Evolutionary conservation across 2,113 vertebrate species (phyloP).

Genomic region (Talpa occidentalis): DNA sequence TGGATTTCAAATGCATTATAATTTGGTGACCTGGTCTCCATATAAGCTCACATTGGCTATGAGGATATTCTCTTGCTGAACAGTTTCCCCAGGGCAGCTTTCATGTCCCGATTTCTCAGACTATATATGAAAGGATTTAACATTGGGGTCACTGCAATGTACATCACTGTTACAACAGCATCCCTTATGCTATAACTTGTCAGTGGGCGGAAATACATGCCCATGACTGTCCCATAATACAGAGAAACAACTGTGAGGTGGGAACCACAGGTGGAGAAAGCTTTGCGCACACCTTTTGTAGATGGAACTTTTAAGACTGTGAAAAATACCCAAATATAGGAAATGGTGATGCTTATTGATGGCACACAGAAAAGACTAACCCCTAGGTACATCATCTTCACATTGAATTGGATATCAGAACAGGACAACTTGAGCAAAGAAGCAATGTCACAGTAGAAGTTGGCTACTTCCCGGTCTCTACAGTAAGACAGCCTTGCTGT

Average conservation of each 20-base stretch:
- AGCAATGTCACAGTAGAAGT: slow-evolving; percentile 18
- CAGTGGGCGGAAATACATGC: slow-evolving; percentile 61
- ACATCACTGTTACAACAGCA: slow-evolving; percentile 49
- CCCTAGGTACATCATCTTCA: slow-evolving; percentile 20
- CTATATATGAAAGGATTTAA: slow-evolving; percentile 74
- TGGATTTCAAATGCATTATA: background rate
- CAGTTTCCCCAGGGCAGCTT: slow-evolving; percentile 43
- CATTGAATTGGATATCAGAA: background rate
- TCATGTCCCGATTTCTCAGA: slow-evolving; percentile 58
- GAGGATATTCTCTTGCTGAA: background rate
- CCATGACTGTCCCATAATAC: slow-evolving; percentile 62
- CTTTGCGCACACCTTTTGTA: slow-evolving; percentile 35
- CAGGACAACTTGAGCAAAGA: slow-evolving; percentile 27
- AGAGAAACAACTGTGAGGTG: slow-evolving; percentile 55
- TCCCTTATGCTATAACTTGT: background rate
- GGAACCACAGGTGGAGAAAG: slow-evolving; percentile 52
- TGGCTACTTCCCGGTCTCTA: background rate
- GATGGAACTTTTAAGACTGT: slow-evolving; percentile 39
- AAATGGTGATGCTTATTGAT: slow-evolving; percentile 46
- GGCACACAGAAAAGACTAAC: slow-evolving; percentile 8
- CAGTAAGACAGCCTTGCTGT: slow-evolving; percentile 36
- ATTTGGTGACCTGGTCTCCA: background rate
- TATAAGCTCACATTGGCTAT: background rate
- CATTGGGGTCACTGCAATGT: slow-evolving; percentile 50
- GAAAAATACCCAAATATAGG: slow-evolving; percentile 41